These are phyloP conservation scores for Rhopalosiphum nymphaeae DNA, from an alignment of 2,888 invertebrate genomes.

Conservation along the genomic window DNA sequence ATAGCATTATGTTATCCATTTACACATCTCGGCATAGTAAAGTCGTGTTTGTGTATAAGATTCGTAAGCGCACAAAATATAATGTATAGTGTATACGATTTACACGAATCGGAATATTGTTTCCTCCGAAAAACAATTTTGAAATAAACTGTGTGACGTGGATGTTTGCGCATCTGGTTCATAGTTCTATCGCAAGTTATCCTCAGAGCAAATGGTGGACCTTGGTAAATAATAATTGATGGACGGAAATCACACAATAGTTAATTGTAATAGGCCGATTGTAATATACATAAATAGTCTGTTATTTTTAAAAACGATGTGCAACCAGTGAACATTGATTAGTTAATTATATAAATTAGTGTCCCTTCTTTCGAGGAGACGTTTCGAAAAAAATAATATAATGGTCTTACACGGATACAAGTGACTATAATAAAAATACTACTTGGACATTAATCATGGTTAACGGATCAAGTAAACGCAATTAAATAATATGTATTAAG, in stretches of 20 bases:
- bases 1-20: neutral
- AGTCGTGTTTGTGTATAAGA: neutral
- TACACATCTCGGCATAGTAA: neutral
- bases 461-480: neutral
- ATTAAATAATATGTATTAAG: neutral
- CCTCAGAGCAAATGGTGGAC: neutral
- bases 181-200: slow-evolving; percentile 33
- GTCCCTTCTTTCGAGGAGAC: neutral
- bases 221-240: slow-evolving; percentile 23
- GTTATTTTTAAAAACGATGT: neutral
- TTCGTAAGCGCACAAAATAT: neutral
- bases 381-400: neutral
- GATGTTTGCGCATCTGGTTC: slow-evolving; percentile 40
- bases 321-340: neutral
- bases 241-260: slow-evolving; percentile 32
- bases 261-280: neutral
- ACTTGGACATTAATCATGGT: neutral
- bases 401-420: neutral
- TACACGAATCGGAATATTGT: neutral
- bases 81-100: neutral
- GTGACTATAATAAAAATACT: neutral
- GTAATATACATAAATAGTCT: neutral
- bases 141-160: slow-evolving; percentile 17
- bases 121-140: neutral
- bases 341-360: neutral